Percentiles rank a stretch among this genome's conserved stretches.
Conservation (phyloP, 2,113 vertebrate genomes). For the Phalacrocorax aristotelis region DNA sequence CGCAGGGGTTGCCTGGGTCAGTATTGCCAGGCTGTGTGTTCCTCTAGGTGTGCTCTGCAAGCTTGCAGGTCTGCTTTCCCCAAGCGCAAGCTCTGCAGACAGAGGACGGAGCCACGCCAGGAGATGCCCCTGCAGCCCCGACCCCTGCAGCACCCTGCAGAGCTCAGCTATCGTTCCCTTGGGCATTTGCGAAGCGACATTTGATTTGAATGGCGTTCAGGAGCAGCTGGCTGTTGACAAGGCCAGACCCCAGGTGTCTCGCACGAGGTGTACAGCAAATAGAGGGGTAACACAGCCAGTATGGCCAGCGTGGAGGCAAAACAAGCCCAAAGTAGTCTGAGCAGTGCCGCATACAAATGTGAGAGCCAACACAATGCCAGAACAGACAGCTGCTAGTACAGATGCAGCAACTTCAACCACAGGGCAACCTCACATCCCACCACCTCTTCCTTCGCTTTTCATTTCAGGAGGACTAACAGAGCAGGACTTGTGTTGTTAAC, state of each 20-base stretch:
- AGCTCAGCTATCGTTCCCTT: neutral
- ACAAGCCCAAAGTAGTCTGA: neutral
- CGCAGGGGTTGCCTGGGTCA: neutral
- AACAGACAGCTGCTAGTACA: neutral
- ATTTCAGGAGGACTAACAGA: neutral
- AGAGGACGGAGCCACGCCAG: accelerated
- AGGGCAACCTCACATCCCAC: neutral
- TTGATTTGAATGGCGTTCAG: neutral
- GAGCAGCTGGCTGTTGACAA: neutral
- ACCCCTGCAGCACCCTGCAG: neutral
- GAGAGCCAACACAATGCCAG: neutral
- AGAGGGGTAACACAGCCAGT: too few species aligned
- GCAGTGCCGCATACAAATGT: neutral
- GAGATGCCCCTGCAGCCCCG: neutral
- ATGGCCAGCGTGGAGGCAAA: neutral
- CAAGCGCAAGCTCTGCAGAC: accelerated
- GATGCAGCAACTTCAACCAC: neutral
- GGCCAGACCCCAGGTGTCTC: neutral
- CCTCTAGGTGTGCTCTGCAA: too few species aligned
- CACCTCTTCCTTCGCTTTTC: neutral
- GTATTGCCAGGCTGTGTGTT: neutral
- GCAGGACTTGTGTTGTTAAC: neutral
- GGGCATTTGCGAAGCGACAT: neutral
- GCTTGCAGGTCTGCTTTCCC: neutral
- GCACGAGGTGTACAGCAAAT: neutral